Conservation (phyloP, 64 coral and sea anemone species). For the Platygyra sinensis region DNA sequence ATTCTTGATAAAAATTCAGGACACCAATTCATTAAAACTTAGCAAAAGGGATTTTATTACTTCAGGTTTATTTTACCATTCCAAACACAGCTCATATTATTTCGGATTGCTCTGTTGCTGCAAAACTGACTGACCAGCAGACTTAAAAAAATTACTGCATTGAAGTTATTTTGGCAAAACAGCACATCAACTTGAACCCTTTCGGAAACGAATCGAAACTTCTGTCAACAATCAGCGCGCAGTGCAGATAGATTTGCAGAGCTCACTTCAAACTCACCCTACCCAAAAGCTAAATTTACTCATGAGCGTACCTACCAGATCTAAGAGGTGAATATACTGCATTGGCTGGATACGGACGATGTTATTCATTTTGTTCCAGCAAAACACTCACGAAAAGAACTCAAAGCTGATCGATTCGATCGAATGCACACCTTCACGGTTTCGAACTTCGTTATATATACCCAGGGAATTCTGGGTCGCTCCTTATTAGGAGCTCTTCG, state of each 20-base stretch:
- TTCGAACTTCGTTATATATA: no score
- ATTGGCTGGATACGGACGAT: slow-evolving; percentile 92
- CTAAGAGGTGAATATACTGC: slow-evolving; percentile 90
- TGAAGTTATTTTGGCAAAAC: no score
- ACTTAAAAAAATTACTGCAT: no score
- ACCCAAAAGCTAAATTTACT: not conserved
- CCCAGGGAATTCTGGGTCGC: not conserved
- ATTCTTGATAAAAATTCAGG: no score
- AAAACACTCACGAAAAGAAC: not conserved
- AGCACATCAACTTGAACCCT: no score
- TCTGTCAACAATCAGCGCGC: no score
- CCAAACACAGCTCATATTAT: not conserved
- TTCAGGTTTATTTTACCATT: no score
- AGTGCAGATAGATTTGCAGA: not conserved
- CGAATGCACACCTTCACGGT: no score
- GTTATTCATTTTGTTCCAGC: slow-evolving; percentile 70
- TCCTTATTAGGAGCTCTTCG: not conserved
- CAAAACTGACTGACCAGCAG: not conserved
- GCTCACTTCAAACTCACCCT: not conserved
- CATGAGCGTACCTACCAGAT: slow-evolving; percentile 70
- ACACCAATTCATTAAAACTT: no score
- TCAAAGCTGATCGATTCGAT: no score
- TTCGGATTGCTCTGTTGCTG: not conserved
- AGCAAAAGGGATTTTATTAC: no score
- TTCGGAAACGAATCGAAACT: no score